Evolutionary conservation across 2,113 vertebrate species (phyloP).

Genomic region (Otis tarda): DNA sequence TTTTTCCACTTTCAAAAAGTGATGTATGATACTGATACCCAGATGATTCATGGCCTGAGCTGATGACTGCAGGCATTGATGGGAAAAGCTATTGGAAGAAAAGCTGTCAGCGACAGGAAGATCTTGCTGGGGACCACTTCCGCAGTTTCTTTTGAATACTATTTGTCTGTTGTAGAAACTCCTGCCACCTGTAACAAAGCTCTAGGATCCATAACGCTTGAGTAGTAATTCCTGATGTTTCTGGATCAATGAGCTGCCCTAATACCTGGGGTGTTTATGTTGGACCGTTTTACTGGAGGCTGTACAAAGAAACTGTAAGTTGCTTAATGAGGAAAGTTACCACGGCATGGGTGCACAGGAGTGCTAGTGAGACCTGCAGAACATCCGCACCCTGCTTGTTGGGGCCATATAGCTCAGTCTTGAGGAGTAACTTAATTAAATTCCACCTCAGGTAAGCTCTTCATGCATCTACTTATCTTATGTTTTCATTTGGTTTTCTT

Average conservation of each 20-base stretch:
- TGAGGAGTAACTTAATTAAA: background rate
- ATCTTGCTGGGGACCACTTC: background rate
- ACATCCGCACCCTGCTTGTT: background rate
- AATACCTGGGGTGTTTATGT: background rate
- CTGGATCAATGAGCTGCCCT: background rate
- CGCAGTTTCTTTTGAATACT: background rate
- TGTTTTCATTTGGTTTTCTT: background rate
- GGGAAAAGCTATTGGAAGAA: background rate
- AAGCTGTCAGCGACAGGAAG: background rate
- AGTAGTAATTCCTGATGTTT: background rate
- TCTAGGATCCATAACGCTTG: background rate
- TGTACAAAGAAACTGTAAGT: background rate
- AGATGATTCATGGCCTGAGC: background rate
- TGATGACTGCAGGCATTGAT: background rate
- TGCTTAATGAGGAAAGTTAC: background rate
- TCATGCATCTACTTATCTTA: background rate
- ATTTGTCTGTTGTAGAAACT: background rate
- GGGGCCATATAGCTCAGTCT: background rate
- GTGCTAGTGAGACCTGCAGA: background rate
- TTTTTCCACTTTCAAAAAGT: background rate
- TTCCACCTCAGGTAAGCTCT: constrained; percentile 30
- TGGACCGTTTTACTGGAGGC: background rate
- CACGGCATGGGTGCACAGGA: background rate
- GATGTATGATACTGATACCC: background rate
- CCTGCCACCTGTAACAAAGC: background rate